A percentile compares a stretch with the other conserved stretches of the same genome.
phyloP scores from a whole-genome alignment of 2,888 invertebrate genomes.

The Erannis defoliaria region DNA sequence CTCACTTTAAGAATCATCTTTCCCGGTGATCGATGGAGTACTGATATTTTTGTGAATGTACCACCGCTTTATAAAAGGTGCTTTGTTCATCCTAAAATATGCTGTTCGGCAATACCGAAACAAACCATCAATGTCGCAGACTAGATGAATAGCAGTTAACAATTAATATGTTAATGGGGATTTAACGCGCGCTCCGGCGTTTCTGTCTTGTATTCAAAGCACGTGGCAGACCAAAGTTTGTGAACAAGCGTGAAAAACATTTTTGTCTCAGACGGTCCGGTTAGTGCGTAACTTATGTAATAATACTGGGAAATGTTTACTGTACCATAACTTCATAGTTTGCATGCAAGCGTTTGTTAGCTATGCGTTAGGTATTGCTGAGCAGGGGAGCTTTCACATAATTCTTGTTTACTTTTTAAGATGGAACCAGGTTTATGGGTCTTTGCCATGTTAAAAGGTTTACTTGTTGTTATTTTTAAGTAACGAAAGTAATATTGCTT shows the following conservation, averaged over 20 bases:
- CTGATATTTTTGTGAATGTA: conserved; percentile 76
- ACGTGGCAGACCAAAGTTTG: conserved; percentile 69
- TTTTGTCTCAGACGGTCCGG: conserved; percentile 63
- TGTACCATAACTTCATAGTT: conserved; percentile 54
- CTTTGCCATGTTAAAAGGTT: conserved; percentile 10
- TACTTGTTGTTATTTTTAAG: conserved; percentile 1
- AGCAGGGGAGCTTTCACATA: conserved; percentile 24
- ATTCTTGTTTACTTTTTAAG: conserved; percentile 26
- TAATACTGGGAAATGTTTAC: conserved; percentile 55
- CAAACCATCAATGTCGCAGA: conserved; percentile 84
- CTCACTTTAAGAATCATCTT: conserved; percentile 82
- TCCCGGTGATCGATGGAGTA: conserved; percentile 74
- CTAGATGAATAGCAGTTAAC: conserved; percentile 76
- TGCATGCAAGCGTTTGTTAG: conserved; percentile 39
- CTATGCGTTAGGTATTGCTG: conserved; percentile 21
- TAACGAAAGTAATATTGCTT: conserved; percentile 15
- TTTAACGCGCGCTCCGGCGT: conserved; percentile 71
- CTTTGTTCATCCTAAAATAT: conserved; percentile 79
- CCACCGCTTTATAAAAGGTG: conserved; percentile 75
- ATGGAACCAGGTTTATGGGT: conserved; percentile 14
- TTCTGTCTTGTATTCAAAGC: conserved; percentile 72
- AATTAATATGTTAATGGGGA: conserved; percentile 82
- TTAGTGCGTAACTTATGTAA: conserved; percentile 67
- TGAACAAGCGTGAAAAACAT: conserved; percentile 68
- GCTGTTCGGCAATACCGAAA: conserved; percentile 82